These are phyloP conservation scores for Cosmorhoe ocellata DNA, from an alignment of 2,888 invertebrate genomes.

Conservation along the genomic window DNA sequence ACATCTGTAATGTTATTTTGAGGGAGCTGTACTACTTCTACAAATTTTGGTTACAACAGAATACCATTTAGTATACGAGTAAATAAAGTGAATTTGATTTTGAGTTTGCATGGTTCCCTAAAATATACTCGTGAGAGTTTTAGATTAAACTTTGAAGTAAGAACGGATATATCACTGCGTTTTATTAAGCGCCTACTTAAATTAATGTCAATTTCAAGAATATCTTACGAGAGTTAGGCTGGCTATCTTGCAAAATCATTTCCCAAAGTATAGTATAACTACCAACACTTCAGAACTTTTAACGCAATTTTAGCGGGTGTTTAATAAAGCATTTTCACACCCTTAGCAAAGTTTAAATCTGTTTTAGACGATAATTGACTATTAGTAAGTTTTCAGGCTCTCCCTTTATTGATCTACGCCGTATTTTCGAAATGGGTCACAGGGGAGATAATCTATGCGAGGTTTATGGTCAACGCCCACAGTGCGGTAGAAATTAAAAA, in stretches of 20 bases:
- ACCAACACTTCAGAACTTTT: slow-evolving; percentile 35
- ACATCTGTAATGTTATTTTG: too few species aligned
- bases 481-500: not conserved
- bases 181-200: too few species aligned
- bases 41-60: too few species aligned
- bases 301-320: slow-evolving; percentile 38
- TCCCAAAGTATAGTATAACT: slow-evolving; percentile 20
- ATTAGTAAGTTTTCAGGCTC: slow-evolving; percentile 41
- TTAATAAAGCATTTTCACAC: slow-evolving; percentile 45
- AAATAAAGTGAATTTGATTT: too few species aligned
- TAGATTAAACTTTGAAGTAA: too few species aligned
- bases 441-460: slow-evolving; percentile 9
- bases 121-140: too few species aligned
- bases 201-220: not conserved
- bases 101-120: too few species aligned
- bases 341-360: slow-evolving; percentile 44
- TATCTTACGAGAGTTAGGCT: not conserved
- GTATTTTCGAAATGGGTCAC: slow-evolving; percentile 28
- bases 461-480: not conserved
- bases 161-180: too few species aligned
- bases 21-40: too few species aligned
- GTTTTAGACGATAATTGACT: slow-evolving; percentile 45
- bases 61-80: too few species aligned
- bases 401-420: slow-evolving; percentile 39
- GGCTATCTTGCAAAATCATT: slow-evolving; percentile 13